Evolutionary conservation across 1,140 invertebrate genomes (phyloP), one percentile per base, ranked within the genome.

Genomic region (Metaphire vulgaris): DNA sequence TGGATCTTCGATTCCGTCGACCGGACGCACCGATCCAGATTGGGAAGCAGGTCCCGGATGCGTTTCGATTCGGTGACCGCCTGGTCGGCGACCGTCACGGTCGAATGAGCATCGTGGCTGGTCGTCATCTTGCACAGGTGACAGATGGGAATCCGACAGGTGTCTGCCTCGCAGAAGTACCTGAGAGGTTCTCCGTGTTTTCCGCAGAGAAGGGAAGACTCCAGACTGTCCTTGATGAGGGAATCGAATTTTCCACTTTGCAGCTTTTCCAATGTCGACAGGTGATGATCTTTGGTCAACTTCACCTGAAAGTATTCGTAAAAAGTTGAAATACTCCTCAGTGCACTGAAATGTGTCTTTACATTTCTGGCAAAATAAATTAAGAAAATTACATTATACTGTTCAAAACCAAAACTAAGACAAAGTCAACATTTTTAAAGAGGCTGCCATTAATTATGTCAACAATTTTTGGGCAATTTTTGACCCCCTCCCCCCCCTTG

Each of bases 101-200:
- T 65, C 16, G 31, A 21, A 34, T 78, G 77, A 16, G 33, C 64
- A 41, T 78, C 77, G 28, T 78, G 77, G 16, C 72, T 72, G 21
- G 69, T 1, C 1, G 77, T 78, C 33, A 72, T 78, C 68, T 78
- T 78, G 69, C 77, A 78, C 15, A 78, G 67, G 29, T 74, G 76
- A 56, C 77, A 78, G n/a, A 78, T 78, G 15, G 77, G 77, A 32
- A 74, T 72, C 30, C 71, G 73, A 32, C 77, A 78, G n/a, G 56
- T 30, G 21, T 30, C 65, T 21, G 70, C 67, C 16, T 32, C 32
- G 69, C 77, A 78, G 34, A 65, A 78, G 12, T 76, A 66, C 15
- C 64, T 68, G 2, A 78, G 77, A 15, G 77, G 73, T 73, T 78
- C 77, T 6, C 74, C 72, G 74, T 78, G 77, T 26, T 78, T 78